Conservation (phyloP, 2,797 vertebrate genomes). For the Cyclopterus lumpus region DNA sequence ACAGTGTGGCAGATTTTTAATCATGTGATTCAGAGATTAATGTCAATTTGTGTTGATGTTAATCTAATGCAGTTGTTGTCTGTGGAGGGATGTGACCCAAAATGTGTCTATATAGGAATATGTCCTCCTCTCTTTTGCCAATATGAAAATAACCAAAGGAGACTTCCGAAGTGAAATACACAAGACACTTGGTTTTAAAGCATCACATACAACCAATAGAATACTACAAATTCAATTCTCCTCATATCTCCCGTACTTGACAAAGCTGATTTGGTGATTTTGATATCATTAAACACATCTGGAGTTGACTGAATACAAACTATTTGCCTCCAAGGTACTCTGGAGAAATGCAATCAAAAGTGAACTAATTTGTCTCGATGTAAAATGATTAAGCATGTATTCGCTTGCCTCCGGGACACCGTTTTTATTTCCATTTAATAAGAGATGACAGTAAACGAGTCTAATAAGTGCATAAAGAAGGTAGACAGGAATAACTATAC, state of each 20-base stretch:
- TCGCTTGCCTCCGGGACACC: constrained; percentile 62
- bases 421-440: constrained; percentile 61
- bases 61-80: not conserved
- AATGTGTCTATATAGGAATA: constrained; percentile 8
- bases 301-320: constrained; percentile 71
- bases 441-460: constrained; percentile 46
- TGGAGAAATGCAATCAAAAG: constrained; percentile 79
- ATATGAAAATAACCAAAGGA: constrained; percentile 24
- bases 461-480: constrained; percentile 26
- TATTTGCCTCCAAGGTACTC: constrained; percentile 76
- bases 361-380: constrained; percentile 75
- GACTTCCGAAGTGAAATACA: constrained; percentile 5
- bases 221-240: constrained; percentile 18
- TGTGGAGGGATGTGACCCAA: constrained; percentile 12
- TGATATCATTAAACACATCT: constrained; percentile 66
- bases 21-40: not conserved
- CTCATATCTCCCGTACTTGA: constrained; percentile 18
- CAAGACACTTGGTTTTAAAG: constrained; percentile 1
- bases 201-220: not conserved
- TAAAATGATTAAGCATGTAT: constrained; percentile 75
- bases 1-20: not conserved
- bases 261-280: constrained; percentile 45
- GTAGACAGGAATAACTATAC: constrained; percentile 2
- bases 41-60: too few relatives aligned
- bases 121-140: constrained; percentile 17